phyloP scores from a whole-genome alignment of 1,140 invertebrate species.

The Drosophila setifemur region DNA sequence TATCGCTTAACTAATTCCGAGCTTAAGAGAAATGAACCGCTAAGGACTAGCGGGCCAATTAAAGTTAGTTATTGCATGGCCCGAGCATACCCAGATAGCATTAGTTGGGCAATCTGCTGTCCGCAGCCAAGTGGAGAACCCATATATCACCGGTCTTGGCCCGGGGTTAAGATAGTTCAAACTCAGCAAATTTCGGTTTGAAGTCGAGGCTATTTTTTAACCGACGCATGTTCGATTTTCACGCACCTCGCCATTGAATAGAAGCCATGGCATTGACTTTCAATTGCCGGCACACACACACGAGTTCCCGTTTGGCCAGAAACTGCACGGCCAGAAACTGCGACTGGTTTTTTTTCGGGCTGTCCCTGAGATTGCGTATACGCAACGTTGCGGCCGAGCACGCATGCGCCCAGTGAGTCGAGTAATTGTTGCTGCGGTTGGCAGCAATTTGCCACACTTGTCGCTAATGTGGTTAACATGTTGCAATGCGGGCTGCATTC shows the following conservation, averaged over 20 bases:
- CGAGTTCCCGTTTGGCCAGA: slow-evolving; percentile 26
- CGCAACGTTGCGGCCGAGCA: slow-evolving; percentile 45
- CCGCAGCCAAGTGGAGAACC: background rate
- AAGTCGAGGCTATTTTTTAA: slow-evolving; percentile 6
- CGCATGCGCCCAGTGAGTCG: slow-evolving; percentile 34
- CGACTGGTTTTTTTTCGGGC: slow-evolving; percentile 55
- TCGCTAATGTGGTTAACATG: slow-evolving; percentile 52
- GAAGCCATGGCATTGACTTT: slow-evolving; percentile 40
- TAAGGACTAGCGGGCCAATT: slow-evolving; percentile 36
- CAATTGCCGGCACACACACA: background rate
- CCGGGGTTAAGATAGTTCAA: background rate
- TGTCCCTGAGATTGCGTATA: slow-evolving; percentile 60
- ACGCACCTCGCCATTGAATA: slow-evolving; percentile 28
- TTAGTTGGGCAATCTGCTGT: slow-evolving; percentile 8
- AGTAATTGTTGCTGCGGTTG: slow-evolving; percentile 20
- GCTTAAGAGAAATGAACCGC: slow-evolving; percentile 29
- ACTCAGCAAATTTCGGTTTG: background rate
- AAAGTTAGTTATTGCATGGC: slow-evolving; percentile 29
- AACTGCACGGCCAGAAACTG: slow-evolving; percentile 28
- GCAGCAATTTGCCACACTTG: slow-evolving; percentile 50
- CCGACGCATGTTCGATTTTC: slow-evolving; percentile 16
- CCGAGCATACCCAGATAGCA: slow-evolving; percentile 1
- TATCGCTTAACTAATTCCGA: slow-evolving; percentile 40
- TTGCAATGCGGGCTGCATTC: slow-evolving; percentile 30
- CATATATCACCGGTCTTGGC: background rate